Evolutionary conservation across 2,113 vertebrate species (phyloP).

Genomic region (Euleptes europaea): DNA sequence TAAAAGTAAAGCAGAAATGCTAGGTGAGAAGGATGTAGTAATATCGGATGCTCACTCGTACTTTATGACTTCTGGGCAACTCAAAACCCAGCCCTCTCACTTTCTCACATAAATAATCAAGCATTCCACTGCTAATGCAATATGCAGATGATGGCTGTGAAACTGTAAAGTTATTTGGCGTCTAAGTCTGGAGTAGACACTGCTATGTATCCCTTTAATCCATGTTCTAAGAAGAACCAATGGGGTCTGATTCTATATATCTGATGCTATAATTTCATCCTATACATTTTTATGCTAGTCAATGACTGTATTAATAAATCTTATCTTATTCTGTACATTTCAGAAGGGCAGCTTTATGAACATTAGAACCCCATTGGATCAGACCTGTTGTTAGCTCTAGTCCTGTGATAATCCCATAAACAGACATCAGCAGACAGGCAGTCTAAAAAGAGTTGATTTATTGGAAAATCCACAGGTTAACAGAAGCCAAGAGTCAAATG

Average conservation of each 20-base stretch:
- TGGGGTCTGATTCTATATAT: not conserved
- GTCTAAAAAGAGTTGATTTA: too few species aligned
- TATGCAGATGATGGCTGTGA: not conserved
- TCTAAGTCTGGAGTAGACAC: not conserved
- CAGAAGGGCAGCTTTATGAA: not conserved
- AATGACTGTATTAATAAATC: too few species aligned
- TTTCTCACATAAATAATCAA: not conserved
- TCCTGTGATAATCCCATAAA: too few species aligned
- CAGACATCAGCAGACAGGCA: too few species aligned
- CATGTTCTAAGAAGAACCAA: not conserved
- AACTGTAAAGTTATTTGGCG: not conserved
- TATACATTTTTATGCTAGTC: too few species aligned
- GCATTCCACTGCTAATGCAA: not conserved
- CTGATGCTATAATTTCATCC: not conserved
- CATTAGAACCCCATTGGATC: too few species aligned
- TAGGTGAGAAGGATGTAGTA: constrained; percentile 24
- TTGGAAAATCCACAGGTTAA: too few species aligned
- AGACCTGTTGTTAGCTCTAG: too few species aligned
- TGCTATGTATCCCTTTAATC: not conserved
- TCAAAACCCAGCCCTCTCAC: not conserved
- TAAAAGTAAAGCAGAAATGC: constrained; percentile 52
- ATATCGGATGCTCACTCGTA: constrained; percentile 36
- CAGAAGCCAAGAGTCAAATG: too few species aligned
- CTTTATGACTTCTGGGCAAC: constrained; percentile 23
- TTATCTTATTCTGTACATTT: not conserved